Conservation (phyloP, 2,888 invertebrate species). For the Hydraecia micacea region DNA sequence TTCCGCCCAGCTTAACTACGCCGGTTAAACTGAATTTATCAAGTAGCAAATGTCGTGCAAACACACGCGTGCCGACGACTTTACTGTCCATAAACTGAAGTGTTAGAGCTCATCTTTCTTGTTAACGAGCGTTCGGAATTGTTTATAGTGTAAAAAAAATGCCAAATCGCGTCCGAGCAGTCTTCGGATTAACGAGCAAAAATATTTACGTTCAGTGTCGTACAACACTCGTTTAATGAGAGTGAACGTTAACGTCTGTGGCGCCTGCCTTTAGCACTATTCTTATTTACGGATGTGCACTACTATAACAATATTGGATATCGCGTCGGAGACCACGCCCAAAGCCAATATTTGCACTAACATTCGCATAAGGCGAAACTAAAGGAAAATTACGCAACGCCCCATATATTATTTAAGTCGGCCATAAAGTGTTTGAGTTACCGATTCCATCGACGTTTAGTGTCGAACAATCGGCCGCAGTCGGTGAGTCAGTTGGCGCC, state of each 20-base stretch:
- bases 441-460: constrained; percentile 87
- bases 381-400: constrained; percentile 85
- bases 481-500: constrained; percentile 87
- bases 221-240: constrained; percentile 70
- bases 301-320: constrained; percentile 60
- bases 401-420: constrained; percentile 87
- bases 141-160: constrained; percentile 89
- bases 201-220: constrained; percentile 84
- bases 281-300: constrained; percentile 55
- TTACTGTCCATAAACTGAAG: constrained; percentile 88
- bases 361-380: constrained; percentile 78
- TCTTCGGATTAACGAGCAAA: constrained; percentile 81
- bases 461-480: constrained; percentile 85
- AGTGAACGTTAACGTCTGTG: constrained; percentile 66
- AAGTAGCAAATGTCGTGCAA: constrained; percentile 79
- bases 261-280: constrained; percentile 55
- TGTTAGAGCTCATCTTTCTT: constrained; percentile 90
- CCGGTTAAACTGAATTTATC: constrained; percentile 75
- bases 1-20: constrained; percentile 64
- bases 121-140: constrained; percentile 87
- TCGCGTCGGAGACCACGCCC: constrained; percentile 62
- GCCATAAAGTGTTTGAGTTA: constrained; percentile 88
- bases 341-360: constrained; percentile 78
- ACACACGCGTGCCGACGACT: constrained; percentile 84
- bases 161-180: constrained; percentile 78